A percentile compares a stretch with the other conserved stretches of the same genome.
Conservation (phyloP, 2,113 vertebrate species). For the Crypturellus undulatus region DNA sequence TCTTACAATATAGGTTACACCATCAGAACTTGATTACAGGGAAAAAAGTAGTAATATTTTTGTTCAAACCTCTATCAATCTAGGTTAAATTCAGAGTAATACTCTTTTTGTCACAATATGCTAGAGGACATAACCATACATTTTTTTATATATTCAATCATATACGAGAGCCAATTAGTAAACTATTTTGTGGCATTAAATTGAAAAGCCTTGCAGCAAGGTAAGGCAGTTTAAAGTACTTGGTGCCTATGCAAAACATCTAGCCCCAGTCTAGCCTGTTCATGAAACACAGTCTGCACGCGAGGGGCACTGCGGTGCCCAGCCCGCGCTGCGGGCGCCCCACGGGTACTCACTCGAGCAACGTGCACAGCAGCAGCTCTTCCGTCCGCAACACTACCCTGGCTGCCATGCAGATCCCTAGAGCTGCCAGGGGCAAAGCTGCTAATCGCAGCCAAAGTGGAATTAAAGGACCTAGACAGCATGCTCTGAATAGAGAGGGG, state of each 20-base stretch:
- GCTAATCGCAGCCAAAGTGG: constrained; percentile 90
- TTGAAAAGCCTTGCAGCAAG: neutral
- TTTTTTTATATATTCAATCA: neutral
- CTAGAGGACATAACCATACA: neutral
- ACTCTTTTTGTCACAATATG: neutral
- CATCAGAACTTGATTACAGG: neutral
- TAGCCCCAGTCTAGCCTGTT: neutral
- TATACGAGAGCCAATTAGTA: neutral
- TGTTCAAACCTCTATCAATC: neutral
- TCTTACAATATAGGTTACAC: neutral
- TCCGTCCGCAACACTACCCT: constrained; percentile 91
- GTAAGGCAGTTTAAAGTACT: neutral
- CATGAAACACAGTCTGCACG: too few relatives aligned
- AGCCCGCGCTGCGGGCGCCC: too few relatives aligned
- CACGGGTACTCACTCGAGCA: constrained; percentile 91
- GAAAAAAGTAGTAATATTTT: neutral
- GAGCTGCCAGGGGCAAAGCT: constrained; percentile 92
- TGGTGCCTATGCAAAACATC: neutral
- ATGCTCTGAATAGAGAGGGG: constrained; percentile 91
- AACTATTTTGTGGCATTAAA: neutral
- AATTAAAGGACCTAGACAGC: constrained; percentile 98
- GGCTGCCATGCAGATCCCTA: constrained; percentile 96
- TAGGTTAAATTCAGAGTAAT: neutral
- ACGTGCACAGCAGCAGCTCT: constrained; percentile 88
- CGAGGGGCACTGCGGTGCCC: too few relatives aligned